Base-by-base conservation (phyloP, 2,888 invertebrate species). In the Noctua pronuba region DNA sequence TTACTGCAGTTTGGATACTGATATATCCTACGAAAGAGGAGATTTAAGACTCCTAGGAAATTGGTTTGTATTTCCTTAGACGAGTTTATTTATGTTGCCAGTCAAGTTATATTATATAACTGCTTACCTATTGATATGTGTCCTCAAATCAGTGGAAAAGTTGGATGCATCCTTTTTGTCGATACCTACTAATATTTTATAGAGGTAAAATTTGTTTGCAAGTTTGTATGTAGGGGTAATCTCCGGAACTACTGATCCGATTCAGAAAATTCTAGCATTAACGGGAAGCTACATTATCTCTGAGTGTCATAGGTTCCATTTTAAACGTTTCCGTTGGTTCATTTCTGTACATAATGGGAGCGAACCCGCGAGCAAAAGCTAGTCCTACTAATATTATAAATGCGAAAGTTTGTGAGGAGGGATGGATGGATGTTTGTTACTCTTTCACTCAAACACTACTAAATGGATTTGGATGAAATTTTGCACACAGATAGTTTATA, bases 1-100 rank as follows among this genome's bases (percentile, higher is more conserved):
- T 90, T 89, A 91, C 86, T 89, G 88, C 87, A 89, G 88, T 89
- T 91, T 77, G 67, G 86, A 82, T 87, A 84, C 82, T 79, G 85
- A 88, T 91, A 87, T 89, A 86, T 84, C 58, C 65, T 49, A 41
- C 74, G 60, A 58, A 67, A 77, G 52, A 55, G 55, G 13, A 83
- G 55, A 79, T 79, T 79, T 80, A 77, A 80, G 69, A 77, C 46
- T 77, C 35, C 21, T 46, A 28, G n/a, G 18, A 75, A 78, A 75
- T 74, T 69, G 74, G 66, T 76, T 64, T 83, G 74, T 73, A 72
- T 73, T 73, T 62, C 74, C 55, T 72, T 38, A 41, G 38, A 41
- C 1, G 21, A 73, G 3, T 77, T 73, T 64, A 66, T 75, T 62
- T 60, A 18, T 60, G 31, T 55, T 55, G 18, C 13, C 11, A 38